A percentile compares a stretch with the other conserved stretches of the same genome.
These are phyloP conservation scores for Chloebia gouldiae DNA, from an alignment of 2,113 vertebrate genomes.

Conservation along the genomic window DNA sequence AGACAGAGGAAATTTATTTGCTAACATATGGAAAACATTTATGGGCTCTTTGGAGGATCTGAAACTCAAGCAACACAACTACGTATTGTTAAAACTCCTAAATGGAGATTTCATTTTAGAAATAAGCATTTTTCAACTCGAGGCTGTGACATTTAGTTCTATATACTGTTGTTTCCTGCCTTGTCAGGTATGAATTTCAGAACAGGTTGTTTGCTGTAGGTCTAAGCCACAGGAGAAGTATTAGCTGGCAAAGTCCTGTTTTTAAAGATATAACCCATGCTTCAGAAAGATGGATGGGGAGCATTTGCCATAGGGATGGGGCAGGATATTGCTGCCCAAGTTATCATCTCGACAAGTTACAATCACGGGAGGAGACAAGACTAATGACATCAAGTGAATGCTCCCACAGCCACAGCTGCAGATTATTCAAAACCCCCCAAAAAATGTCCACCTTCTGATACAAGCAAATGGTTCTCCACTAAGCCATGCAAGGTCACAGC, in stretches of 20 bases:
- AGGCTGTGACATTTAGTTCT: background rate
- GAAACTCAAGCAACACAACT: slow-evolving; percentile 54
- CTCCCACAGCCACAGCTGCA: background rate
- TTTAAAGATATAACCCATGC: background rate
- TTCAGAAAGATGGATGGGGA: background rate
- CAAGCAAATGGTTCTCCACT: background rate
- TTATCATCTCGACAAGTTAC: background rate
- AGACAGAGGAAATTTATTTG: slow-evolving; percentile 61
- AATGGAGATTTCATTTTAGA: slow-evolving; percentile 5
- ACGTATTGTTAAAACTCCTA: slow-evolving; percentile 20
- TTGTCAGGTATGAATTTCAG: background rate
- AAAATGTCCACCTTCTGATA: background rate
- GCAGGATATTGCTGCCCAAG: background rate
- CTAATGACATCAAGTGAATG: background rate
- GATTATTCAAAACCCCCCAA: background rate
- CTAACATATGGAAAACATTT: slow-evolving; percentile 69
- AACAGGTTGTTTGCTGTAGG: background rate
- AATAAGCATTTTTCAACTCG: background rate
- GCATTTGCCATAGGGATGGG: rapidly evolving
- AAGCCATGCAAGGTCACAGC: background rate
- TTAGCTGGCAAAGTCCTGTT: background rate
- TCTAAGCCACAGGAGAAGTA: background rate
- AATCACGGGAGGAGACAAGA: background rate
- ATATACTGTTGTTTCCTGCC: background rate
- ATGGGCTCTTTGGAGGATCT: slow-evolving; percentile 32